Conservation (phyloP, 1,140 invertebrate species). For the Drosophila takahashii region DNA sequence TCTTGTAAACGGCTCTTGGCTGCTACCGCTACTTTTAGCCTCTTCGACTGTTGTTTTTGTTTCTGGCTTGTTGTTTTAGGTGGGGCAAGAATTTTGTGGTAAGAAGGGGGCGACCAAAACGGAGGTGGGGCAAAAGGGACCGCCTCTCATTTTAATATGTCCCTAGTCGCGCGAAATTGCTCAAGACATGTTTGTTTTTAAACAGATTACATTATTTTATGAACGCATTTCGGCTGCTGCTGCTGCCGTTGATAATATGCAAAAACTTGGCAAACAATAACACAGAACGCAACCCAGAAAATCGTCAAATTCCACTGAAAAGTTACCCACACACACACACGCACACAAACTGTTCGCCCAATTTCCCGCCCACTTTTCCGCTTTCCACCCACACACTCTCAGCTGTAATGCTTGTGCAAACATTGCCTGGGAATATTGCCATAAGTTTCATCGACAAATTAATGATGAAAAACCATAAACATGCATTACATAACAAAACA, state of each 20-base stretch:
- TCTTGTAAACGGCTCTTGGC: constrained; percentile 75
- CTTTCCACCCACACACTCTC: constrained; percentile 27
- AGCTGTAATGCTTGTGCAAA: constrained; percentile 62
- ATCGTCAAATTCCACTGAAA: constrained; percentile 75
- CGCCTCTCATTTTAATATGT: constrained; percentile 74
- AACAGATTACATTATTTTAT: constrained; percentile 83
- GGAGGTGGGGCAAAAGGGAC: constrained; percentile 6
- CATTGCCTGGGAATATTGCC: constrained; percentile 77
- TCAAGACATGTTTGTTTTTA: constrained; percentile 82
- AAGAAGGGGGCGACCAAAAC: neutral
- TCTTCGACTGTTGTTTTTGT: constrained; percentile 28
- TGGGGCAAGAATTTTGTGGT: constrained; percentile 37
- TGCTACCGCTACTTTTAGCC: constrained; percentile 61
- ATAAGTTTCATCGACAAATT: constrained; percentile 83
- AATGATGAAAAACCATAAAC: constrained; percentile 79
- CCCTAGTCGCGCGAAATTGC: constrained; percentile 80
- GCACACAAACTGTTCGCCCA: neutral
- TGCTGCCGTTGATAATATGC: constrained; percentile 74
- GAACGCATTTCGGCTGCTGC: constrained; percentile 67
- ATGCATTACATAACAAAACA: constrained; percentile 82
- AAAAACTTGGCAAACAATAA: constrained; percentile 83
- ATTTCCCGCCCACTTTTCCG: constrained; percentile 28
- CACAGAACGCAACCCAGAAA: constrained; percentile 66
- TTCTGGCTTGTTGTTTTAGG: constrained; percentile 66
- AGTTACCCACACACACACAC: constrained; percentile 42